Evolutionary conservation across 2,797 vertebrate genomes (phyloP).

Genomic region (Lates japonicus): DNA sequence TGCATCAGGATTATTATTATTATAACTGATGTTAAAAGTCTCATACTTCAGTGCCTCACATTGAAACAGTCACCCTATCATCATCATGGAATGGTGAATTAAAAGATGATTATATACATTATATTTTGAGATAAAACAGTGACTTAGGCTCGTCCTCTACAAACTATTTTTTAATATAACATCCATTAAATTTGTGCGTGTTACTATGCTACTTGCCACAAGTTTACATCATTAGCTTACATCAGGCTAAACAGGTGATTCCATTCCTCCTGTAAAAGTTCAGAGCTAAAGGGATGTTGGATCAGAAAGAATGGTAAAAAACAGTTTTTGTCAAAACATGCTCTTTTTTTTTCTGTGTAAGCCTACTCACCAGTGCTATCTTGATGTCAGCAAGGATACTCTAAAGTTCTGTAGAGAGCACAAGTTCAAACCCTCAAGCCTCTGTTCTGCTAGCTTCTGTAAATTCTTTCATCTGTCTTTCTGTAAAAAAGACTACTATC

Average conservation of each 20-base stretch:
- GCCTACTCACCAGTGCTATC: not conserved
- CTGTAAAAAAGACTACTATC: too few species aligned
- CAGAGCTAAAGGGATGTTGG: not conserved
- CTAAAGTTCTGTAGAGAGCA: not conserved
- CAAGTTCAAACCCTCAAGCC: not conserved
- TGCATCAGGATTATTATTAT: constrained; percentile 13
- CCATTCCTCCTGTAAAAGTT: not conserved
- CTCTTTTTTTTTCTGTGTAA: not conserved
- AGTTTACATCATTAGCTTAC: not conserved
- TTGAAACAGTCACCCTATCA: not conserved
- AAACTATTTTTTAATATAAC: not conserved
- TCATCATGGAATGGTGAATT: not conserved
- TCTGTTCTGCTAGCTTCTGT: not conserved
- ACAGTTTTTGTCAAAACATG: not conserved
- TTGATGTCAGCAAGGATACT: not conserved
- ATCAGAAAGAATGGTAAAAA: not conserved
- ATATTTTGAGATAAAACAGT: not conserved
- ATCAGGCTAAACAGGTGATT: not conserved
- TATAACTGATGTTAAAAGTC: constrained; percentile 11
- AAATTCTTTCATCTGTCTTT: too few species aligned
- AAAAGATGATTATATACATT: not conserved
- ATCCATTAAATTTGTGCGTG: not conserved
- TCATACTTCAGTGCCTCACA: not conserved
- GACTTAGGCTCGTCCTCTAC: not conserved
- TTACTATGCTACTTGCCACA: too few species aligned